Percentiles rank a stretch among this genome's conserved stretches.
phyloP scores from a whole-genome alignment of 2,113 vertebrate genomes.

The Amblyopsis rosae region DNA sequence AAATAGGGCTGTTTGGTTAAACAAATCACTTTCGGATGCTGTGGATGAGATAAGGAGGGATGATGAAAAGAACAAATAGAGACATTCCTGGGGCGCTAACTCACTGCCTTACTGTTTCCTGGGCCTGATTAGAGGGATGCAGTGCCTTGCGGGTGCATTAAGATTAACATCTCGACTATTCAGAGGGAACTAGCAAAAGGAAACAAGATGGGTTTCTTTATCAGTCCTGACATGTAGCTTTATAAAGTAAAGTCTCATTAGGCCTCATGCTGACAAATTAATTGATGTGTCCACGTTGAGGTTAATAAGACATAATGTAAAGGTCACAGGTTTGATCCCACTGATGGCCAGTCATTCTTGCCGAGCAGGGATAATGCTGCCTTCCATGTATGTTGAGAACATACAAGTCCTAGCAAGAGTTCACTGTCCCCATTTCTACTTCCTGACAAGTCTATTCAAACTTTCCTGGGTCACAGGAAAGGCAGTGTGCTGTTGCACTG shows the following conservation, averaged over 20 bases:
- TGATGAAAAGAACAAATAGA: constrained; percentile 63
- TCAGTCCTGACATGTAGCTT: constrained; percentile 47
- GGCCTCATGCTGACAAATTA: neutral
- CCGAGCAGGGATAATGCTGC: neutral
- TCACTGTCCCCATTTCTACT: too few relatives aligned
- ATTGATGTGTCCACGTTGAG: constrained; percentile 16
- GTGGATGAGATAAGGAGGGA: constrained; percentile 51
- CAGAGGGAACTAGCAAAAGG: constrained; percentile 47
- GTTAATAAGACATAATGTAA: constrained; percentile 16
- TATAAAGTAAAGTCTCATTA: constrained; percentile 43
- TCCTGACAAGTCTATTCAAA: too few relatives aligned
- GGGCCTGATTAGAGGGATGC: constrained; percentile 68
- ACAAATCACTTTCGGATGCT: constrained; percentile 67
- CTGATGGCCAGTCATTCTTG: neutral
- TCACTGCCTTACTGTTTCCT: constrained; percentile 54
- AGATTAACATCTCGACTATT: constrained; percentile 63
- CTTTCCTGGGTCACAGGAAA: too few relatives aligned
- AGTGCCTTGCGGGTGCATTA: constrained; percentile 43
- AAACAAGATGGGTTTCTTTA: constrained; percentile 52
- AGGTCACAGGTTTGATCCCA: constrained; percentile 20
- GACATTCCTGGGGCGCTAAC: constrained; percentile 53
- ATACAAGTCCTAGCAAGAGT: neutral
- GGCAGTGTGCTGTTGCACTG: too few relatives aligned
- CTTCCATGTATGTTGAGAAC: constrained; percentile 2
- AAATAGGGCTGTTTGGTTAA: constrained; percentile 52